These are phyloP conservation scores for Centruroides vittatus DNA, from an alignment of 1,140 invertebrate species.

Conservation along the genomic window DNA sequence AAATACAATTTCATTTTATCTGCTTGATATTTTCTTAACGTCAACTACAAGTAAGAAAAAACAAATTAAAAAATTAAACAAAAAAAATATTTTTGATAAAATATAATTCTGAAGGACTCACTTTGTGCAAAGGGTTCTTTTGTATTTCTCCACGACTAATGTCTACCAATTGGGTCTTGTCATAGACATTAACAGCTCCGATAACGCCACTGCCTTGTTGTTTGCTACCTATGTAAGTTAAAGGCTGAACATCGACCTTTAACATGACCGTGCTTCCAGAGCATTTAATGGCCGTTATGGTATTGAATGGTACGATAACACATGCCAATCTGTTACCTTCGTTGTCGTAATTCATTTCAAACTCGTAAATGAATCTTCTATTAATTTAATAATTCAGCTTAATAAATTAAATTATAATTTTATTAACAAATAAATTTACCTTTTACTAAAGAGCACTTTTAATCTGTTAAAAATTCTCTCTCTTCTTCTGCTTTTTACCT, in stretches of 20 bases:
- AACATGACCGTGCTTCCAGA: neutral
- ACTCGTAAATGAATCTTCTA: slow-evolving; percentile 11
- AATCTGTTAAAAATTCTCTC: no score
- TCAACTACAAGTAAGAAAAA: no score
- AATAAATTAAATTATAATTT: no score
- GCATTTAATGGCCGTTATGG: neutral
- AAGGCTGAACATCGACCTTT: neutral
- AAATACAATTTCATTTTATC: no score
- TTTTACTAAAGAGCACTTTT: no score
- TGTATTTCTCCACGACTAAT: neutral
- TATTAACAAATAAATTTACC: no score
- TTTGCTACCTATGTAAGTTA: neutral
- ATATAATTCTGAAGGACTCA: neutral
- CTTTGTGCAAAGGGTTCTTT: neutral
- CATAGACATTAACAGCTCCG: slow-evolving; percentile 1
- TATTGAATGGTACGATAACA: slow-evolving; percentile 2
- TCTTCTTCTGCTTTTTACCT: no score
- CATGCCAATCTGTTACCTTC: slow-evolving; percentile 4
- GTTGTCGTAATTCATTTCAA: neutral
- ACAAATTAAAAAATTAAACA: no score
- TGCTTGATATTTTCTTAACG: no score
- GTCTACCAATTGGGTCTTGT: neutral
- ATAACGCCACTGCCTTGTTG: slow-evolving; percentile 2
- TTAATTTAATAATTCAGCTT: neutral
- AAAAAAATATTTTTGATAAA: no score